These are phyloP conservation scores for Hydrocynus forskahlii DNA, from an alignment of 2,797 vertebrate genomes.

Conservation along the genomic window DNA sequence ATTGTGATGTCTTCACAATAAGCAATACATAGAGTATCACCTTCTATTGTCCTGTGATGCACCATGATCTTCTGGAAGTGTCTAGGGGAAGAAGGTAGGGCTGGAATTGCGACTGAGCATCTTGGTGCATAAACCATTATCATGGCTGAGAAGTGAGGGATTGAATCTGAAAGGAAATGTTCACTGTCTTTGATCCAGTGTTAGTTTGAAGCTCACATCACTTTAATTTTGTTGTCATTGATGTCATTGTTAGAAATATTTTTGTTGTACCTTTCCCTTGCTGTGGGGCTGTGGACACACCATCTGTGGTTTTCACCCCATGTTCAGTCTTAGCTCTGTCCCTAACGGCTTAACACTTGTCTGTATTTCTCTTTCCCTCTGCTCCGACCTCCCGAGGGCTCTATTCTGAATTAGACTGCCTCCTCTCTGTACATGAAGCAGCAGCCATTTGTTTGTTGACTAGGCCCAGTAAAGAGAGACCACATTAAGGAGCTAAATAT, in stretches of 20 bases:
- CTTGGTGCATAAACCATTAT: neutral
- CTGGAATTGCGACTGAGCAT: neutral
- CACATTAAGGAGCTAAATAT: too few species aligned
- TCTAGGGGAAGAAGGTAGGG: neutral
- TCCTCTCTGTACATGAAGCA: neutral
- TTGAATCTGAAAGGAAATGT: neutral
- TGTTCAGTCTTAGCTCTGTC: constrained; percentile 63
- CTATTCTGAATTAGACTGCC: constrained; percentile 74
- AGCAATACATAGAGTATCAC: too few species aligned
- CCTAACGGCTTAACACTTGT: constrained; percentile 67
- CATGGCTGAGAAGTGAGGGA: neutral
- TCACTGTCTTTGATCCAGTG: neutral
- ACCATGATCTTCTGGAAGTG: neutral
- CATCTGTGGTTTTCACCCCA: constrained; percentile 52
- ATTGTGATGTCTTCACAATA: too few species aligned
- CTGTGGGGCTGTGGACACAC: constrained; percentile 14
- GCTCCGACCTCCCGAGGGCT: constrained; percentile 66
- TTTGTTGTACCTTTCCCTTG: neutral
- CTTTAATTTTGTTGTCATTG: neutral
- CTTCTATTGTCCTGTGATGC: too few species aligned
- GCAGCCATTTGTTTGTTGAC: too few species aligned
- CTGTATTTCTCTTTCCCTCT: constrained; percentile 58
- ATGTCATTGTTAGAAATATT: neutral
- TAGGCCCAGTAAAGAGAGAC: too few species aligned
- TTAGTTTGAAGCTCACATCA: neutral